Conservation (phyloP, 2,888 invertebrate species). For the Microplitis manilae region DNA sequence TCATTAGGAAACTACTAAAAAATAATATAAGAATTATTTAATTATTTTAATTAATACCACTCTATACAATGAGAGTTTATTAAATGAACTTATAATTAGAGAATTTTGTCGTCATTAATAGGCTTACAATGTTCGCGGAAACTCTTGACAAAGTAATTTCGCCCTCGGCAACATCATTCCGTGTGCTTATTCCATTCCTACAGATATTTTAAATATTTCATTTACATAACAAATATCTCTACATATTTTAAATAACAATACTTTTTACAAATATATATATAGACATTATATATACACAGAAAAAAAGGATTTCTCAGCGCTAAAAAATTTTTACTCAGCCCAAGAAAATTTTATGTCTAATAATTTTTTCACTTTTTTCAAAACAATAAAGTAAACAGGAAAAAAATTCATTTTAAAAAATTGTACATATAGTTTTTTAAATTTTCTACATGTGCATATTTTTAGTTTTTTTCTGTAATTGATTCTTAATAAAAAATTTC, state of each 20-base stretch:
- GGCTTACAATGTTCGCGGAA: constrained; percentile 41
- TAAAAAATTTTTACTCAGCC: no score
- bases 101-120: constrained; percentile 34
- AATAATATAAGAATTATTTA: not conserved
- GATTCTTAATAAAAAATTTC: no score
- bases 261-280: no score
- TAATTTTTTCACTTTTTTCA: no score
- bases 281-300: no score
- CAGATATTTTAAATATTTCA: not conserved
- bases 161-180: constrained; percentile 46
- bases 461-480: no score
- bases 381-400: no score
- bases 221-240: not conserved
- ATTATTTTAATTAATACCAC: not conserved
- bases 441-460: no score
- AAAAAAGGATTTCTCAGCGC: no score
- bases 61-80: constrained; percentile 9
- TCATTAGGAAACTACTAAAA: not conserved
- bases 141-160: constrained; percentile 41
- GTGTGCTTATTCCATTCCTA: not conserved
- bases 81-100: constrained; percentile 30
- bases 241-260: not conserved
- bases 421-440: no score
- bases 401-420: no score
- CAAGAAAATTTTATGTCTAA: no score